Evolutionary conservation across 2,113 vertebrate species (phyloP).

Genomic region (Clupea harengus): DNA sequence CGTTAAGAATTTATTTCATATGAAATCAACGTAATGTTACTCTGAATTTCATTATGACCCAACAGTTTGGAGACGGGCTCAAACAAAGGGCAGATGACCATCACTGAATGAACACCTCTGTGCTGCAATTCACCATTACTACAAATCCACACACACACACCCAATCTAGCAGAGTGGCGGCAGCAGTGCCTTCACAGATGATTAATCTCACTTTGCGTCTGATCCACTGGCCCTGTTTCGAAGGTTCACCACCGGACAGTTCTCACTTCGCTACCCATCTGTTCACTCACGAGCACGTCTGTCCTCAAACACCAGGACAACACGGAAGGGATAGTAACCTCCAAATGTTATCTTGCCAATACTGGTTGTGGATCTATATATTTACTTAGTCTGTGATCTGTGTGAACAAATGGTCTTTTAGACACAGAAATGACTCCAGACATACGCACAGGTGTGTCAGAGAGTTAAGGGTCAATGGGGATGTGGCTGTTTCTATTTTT

Average conservation of each 20-base stretch:
- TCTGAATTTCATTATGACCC: not conserved
- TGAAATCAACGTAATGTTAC: not conserved
- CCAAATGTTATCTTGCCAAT: not conserved
- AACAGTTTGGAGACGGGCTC: not conserved
- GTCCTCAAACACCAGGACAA: not conserved
- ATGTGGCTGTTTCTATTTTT: not conserved
- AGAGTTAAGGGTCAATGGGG: not conserved
- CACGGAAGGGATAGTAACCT: not conserved
- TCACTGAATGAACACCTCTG: not conserved
- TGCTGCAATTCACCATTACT: not conserved
- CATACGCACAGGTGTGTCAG: not conserved
- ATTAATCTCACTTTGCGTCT: conserved; percentile 10
- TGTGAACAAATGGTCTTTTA: not conserved
- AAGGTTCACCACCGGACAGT: not conserved
- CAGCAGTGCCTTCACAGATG: conserved; percentile 2
- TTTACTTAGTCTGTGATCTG: not conserved
- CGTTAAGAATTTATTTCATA: not conserved
- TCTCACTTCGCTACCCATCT: not conserved
- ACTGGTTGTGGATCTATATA: not conserved
- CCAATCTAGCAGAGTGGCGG: not conserved
- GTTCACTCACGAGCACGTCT: not conserved
- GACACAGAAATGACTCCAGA: not conserved
- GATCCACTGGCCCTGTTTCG: not conserved
- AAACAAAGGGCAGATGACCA: not conserved
- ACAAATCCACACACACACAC: not conserved